Percentiles rank a stretch among this genome's conserved stretches.
These are phyloP conservation scores for Halcyon malimbica DNA, from an alignment of 2,113 vertebrate species.

Conservation along the genomic window DNA sequence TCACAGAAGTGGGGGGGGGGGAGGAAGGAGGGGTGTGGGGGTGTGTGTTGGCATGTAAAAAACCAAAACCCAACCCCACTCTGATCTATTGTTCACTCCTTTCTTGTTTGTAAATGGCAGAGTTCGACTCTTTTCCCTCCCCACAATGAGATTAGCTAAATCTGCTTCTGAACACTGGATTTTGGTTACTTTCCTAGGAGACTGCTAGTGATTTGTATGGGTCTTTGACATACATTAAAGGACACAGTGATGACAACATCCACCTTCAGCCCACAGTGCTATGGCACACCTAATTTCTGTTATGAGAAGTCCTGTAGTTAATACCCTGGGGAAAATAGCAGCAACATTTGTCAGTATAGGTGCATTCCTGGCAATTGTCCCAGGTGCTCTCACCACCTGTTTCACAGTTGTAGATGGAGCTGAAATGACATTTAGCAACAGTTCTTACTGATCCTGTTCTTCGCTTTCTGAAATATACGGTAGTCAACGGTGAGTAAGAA, in stretches of 20 bases:
- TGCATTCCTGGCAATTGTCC: background rate
- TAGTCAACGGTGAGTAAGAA: background rate
- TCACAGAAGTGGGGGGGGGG: rapidly evolving
- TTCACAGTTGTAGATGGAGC: background rate
- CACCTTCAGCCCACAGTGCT: background rate
- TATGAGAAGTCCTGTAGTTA: background rate
- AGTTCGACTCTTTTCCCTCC: background rate
- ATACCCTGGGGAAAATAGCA: background rate
- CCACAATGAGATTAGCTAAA: background rate
- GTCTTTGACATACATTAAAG: background rate
- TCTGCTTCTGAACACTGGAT: background rate
- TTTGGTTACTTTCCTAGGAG: background rate
- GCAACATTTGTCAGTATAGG: background rate
- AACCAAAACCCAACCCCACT: background rate
- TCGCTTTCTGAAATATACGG: background rate
- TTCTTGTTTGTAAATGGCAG: background rate
- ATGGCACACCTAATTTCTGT: background rate
- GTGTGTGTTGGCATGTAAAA: too few relatives aligned
- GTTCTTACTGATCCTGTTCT: background rate
- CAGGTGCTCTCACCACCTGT: background rate
- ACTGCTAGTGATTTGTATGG: background rate
- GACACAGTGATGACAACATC: background rate
- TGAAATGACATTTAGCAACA: background rate
- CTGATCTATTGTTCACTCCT: background rate
- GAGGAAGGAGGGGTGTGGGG: too few relatives aligned